Evolutionary conservation across 2,113 vertebrate genomes (phyloP).

Genomic region (Haemorhous mexicanus): DNA sequence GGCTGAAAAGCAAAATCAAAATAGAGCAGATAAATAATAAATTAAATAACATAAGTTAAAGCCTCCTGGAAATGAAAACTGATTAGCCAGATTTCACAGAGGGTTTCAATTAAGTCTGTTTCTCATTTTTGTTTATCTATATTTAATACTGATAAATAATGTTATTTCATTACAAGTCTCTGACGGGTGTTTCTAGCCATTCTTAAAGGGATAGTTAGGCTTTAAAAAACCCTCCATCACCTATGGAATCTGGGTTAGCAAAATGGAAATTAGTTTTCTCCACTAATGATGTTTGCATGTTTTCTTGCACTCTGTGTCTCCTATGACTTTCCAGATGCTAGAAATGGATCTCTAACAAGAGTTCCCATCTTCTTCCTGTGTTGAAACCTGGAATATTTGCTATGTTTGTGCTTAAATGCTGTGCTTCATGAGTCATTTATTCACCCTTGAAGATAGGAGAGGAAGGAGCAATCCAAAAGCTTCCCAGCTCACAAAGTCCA

Average conservation of each 20-base stretch:
- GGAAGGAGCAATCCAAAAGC: not conserved
- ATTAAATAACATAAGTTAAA: slow-evolving; percentile 64
- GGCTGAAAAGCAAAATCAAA: slow-evolving; percentile 28
- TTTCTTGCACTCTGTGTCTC: not conserved
- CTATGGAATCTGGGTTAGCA: not conserved
- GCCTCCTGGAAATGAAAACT: slow-evolving; percentile 63
- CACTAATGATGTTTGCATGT: not conserved
- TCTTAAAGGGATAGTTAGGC: slow-evolving; percentile 43
- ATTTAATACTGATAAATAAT: slow-evolving; percentile 76
- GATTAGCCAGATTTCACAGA: slow-evolving; percentile 60
- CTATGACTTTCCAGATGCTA: not conserved
- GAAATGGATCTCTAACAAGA: not conserved
- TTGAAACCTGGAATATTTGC: not conserved
- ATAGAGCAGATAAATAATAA: slow-evolving; percentile 63
- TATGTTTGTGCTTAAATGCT: not conserved
- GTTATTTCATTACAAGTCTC: slow-evolving; percentile 66
- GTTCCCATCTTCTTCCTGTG: not conserved
- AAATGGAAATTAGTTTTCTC: not conserved
- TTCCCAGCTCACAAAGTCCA: fast-evolving
- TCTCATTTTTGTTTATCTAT: slow-evolving; percentile 72
- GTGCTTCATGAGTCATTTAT: not conserved
- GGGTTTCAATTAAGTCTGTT: slow-evolving; percentile 67
- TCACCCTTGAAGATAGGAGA: not conserved
- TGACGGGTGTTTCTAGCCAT: slow-evolving; percentile 14
- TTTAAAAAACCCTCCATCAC: not conserved